Evolutionary conservation across 2,888 invertebrate species (phyloP), one percentile per base, ranked within the genome.

Genomic region (Drosophila silvestris): DNA sequence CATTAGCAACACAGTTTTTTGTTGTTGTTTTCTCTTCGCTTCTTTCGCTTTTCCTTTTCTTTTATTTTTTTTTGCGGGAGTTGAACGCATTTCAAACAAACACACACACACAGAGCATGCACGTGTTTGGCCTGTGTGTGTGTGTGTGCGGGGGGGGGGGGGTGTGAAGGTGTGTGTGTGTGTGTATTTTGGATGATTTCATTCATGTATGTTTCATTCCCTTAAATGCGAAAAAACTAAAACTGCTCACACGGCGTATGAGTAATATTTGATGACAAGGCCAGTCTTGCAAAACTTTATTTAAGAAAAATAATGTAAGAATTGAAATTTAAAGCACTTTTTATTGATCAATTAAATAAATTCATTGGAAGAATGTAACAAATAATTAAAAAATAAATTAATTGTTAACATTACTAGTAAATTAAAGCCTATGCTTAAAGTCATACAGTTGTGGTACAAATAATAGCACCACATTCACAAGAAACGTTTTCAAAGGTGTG

Each of bases 151-250:
- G 32, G n/a, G 47, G 52, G 1, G 30, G 33, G 5, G 33, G 4
- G 16, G 44, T 67, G 51, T 59, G 63, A 64, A 32, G 32, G 41
- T 47, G 50, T 64, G 47, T 41, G 64, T 79, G 44, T 71, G 53
- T 70, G 64, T 77, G 80, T 85, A 68, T 70, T 83, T 75, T 67
- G 85, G 82, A 91, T 91, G 90, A 90, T 86, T 86, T 90, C 90
- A 85, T 89, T 89, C 83, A 79, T 65, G 61, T 66, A 71, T 69
- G 60, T 66, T 81, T 26, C 51, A 59, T 64, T 64, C 22, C 30
- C 44, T 47, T 56, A 47, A 65, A 62, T 68, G 57, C 39, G 47
- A 62, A 35, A 16, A 66, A 72, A 50, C 26, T 37, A 9, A 53
- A 52, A 61, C 57, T 37, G 64, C 26, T 12, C 62, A 68, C 81